phyloP scores from a whole-genome alignment of 2,888 invertebrate genomes.

The Rotaria socialis region DNA sequence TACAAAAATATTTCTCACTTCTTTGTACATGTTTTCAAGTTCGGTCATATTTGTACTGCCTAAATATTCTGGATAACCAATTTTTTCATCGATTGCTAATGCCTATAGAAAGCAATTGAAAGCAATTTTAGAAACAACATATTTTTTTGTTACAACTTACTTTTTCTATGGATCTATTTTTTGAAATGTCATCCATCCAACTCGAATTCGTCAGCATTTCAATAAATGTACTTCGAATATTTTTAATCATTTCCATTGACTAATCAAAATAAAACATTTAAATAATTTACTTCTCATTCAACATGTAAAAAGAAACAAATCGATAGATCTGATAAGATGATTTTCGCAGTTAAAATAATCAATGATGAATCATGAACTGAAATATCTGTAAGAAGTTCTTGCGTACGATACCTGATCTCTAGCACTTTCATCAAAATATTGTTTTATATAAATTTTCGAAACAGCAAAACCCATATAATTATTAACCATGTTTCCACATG shows the following conservation, averaged over 20 bases:
- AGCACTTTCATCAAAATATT: constrained; percentile 81
- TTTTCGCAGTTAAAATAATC: too few relatives aligned
- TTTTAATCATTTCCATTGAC: constrained; percentile 73
- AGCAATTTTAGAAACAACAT: not conserved
- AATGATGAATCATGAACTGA: too few relatives aligned
- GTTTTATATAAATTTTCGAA: constrained; percentile 80
- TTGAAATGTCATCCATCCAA: constrained; percentile 85
- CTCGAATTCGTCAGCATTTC: constrained; percentile 76
- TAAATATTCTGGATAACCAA: constrained; percentile 17
- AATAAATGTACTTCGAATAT: constrained; percentile 78
- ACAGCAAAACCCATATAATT: constrained; percentile 83
- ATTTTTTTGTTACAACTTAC: constrained; percentile 56
- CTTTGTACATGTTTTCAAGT: not conserved
- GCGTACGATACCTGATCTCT: constrained; percentile 66
- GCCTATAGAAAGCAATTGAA: constrained; percentile 16
- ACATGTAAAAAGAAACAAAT: not conserved
- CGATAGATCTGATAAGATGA: too few relatives aligned
- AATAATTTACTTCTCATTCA: constrained; percentile 42
- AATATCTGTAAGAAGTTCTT: too few relatives aligned
- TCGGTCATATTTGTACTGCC: not conserved
- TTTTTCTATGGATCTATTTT: constrained; percentile 60
- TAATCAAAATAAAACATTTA: not conserved
- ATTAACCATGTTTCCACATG: constrained; percentile 81
- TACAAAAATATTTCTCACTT: not conserved
- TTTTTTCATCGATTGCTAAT: not conserved